Conservation (phyloP, 2,797 vertebrate species). For the Peromyscus attwateri region DNA sequence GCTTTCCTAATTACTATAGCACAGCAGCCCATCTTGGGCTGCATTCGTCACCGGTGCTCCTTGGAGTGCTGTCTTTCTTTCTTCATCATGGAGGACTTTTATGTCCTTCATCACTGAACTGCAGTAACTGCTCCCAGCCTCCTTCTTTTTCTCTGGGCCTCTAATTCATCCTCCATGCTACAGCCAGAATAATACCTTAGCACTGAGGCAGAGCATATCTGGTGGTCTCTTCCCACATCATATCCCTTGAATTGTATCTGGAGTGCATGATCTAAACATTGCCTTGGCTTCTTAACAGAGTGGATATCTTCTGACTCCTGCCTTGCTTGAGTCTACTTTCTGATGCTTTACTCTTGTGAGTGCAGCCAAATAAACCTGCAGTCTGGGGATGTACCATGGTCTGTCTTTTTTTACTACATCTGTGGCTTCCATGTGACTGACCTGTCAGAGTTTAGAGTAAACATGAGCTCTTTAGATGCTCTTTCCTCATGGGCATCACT, state of each 20-base stretch:
- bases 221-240: neutral
- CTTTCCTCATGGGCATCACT: neutral
- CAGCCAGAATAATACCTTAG: neutral
- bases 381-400: neutral
- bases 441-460: neutral
- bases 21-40: neutral
- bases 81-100: neutral
- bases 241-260: neutral
- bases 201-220: neutral
- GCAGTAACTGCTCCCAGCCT: neutral
- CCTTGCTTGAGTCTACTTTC: neutral
- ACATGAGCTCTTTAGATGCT: neutral
- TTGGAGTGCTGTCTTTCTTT: neutral
- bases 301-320: rapidly evolving
- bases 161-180: neutral
- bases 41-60: neutral
- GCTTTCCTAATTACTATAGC: conserved; percentile 10
- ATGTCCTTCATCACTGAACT: conserved; percentile 8
- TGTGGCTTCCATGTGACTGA: neutral
- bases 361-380: neutral
- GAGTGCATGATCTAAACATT: neutral
- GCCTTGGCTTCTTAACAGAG: neutral
- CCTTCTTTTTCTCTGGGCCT: neutral
- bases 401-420: neutral
- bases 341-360: neutral